Evolutionary conservation across 2,113 vertebrate genomes (phyloP), one percentile per base, ranked within the genome.

Genomic region (Charadrius vociferus): DNA sequence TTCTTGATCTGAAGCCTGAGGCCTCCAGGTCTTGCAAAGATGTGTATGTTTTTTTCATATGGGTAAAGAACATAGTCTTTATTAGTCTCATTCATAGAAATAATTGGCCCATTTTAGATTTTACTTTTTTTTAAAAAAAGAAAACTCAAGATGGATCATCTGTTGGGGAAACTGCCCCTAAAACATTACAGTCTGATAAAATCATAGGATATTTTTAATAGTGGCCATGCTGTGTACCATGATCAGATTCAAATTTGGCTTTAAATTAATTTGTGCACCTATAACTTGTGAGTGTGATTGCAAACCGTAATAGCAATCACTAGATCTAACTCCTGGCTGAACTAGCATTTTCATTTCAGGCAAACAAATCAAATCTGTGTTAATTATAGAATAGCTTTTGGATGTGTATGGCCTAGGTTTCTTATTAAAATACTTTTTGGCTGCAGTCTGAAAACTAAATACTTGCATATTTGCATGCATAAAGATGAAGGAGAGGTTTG

Each of bases 351-450:
- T 93, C 1, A 3, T 94, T 96, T 59, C 75, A 95, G 81, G 61
- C 86, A 95, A 94, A 86, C 59, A 92, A 95, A 93, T 91, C 65
- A 86, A 92, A 97, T 73, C 34, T 26, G 13, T 91, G 71, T 89
- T 95, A 90, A 96, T 90, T 84, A 67, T 50, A 58, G 53, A 81
- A 71, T 66, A 41, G 29, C 27, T 70, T 92, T 95, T 72, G 43
- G 23, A 65, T 84, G 8, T 79, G 45, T 75, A 32, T 73, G 56
- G 50, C 8, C 7, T 86, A 83, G 14, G 37, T 87, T 93, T 78
- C 68, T 55, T 87, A 73, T 41, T 95, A 81, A 95, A 93, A 83
- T 83, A 62, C 29, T 78, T 71, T 71, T 89, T 77, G 53, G 37
- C 66, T 90, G 36, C n/a, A 81, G 52, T 92, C 37, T 91, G 50